phyloP scores from a whole-genome alignment of 1,140 invertebrate species.

The Phymastichus coffea region DNA sequence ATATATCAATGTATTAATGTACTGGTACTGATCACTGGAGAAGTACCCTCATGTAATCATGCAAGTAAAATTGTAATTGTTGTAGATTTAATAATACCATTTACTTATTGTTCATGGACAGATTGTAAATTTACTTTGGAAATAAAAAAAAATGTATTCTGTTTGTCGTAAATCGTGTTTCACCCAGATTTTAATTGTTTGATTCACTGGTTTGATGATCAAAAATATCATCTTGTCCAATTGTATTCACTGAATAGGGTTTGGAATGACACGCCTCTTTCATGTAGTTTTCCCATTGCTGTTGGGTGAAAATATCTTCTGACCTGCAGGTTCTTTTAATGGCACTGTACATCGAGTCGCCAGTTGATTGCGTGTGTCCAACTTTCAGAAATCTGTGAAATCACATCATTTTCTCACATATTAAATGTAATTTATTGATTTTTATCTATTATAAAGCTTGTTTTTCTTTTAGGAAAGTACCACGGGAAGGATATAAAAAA shows the following conservation, averaged over 20 bases:
- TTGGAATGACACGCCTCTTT: neutral
- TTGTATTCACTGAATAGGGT: neutral
- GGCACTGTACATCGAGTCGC: slow-evolving; percentile 35
- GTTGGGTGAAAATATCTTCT: slow-evolving; percentile 4
- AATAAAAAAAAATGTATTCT: too few species aligned
- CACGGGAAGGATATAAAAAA: neutral
- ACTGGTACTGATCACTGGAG: too few species aligned
- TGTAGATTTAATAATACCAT: too few species aligned
- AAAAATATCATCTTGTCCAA: neutral
- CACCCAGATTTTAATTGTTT: too few species aligned
- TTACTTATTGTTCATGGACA: too few species aligned
- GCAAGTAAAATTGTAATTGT: too few species aligned
- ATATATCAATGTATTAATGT: too few species aligned
- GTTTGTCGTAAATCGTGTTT: too few species aligned
- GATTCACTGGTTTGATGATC: too few species aligned
- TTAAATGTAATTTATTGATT: neutral
- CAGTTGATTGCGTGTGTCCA: slow-evolving; percentile 37
- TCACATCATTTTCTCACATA: neutral
- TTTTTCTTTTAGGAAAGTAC: neutral
- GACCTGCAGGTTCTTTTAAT: slow-evolving; percentile 28
- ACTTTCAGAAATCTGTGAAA: slow-evolving; percentile 33
- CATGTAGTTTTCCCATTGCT: slow-evolving; percentile 1
- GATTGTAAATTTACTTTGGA: too few species aligned
- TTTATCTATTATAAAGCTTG: neutral
- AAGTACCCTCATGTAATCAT: too few species aligned